Conservation (phyloP, 2,888 invertebrate genomes). For the Lepidocyrtoides sp. region DNA sequence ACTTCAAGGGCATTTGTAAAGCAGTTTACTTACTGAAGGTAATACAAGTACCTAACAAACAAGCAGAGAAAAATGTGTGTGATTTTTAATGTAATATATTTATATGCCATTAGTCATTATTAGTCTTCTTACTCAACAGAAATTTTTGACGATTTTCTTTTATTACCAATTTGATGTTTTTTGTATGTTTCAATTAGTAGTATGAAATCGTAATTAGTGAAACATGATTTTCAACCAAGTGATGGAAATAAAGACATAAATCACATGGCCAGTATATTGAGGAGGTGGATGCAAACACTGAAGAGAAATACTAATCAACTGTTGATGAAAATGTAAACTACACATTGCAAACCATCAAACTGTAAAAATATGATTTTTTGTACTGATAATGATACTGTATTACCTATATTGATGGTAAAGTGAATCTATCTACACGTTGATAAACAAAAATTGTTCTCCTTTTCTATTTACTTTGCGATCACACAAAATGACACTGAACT, state of each 20-base stretch:
- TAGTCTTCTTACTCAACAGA: background rate
- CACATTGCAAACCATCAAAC: too few species aligned
- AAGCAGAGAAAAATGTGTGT: too few species aligned
- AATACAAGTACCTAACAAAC: too few species aligned
- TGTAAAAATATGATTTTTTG: too few species aligned
- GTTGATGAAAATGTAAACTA: too few species aligned
- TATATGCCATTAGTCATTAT: constrained; percentile 4
- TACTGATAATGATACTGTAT: too few species aligned
- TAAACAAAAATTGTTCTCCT: constrained; percentile 38
- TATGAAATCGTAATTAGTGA: constrained; percentile 3
- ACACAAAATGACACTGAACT: constrained; percentile 32
- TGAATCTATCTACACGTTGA: too few species aligned
- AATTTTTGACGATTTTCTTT: background rate
- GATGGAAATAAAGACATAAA: background rate
- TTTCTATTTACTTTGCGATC: background rate
- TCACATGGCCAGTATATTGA: background rate
- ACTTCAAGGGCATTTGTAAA: constrained; percentile 23
- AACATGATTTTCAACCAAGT: background rate
- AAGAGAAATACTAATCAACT: too few species aligned
- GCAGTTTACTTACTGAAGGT: too few species aligned
- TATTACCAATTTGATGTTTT: background rate
- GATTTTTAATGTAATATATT: background rate
- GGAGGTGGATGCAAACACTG: too few species aligned
- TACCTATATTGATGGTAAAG: too few species aligned
- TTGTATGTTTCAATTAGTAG: constrained; percentile 13